Percentiles rank a stretch among this genome's conserved stretches.
Evolutionary conservation across 37 sponge, comb jelly and placozoan genomes (phyloP).

Genomic region (Spongilla lacustris): DNA sequence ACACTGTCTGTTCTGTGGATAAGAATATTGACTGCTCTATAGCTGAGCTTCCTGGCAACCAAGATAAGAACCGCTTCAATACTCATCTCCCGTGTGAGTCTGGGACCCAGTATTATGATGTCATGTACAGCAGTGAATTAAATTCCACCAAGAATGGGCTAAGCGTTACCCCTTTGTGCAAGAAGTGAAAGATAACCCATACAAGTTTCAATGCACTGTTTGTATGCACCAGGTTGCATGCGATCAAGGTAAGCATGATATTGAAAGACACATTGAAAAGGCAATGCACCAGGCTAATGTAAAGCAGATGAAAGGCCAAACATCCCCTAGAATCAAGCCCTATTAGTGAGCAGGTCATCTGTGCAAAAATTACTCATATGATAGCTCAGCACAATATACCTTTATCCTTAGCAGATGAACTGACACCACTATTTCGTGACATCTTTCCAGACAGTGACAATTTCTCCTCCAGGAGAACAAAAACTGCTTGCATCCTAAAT

Average conservation of each 20-base stretch:
- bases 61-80: constrained; percentile 75
- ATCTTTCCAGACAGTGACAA: constrained; percentile 60
- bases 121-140: background rate
- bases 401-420: constrained; percentile 40
- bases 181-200: constrained; percentile 25
- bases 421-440: constrained; percentile 43
- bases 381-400: constrained; percentile 63
- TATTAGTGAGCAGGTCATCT: constrained; percentile 28
- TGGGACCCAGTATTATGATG: no score
- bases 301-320: constrained; percentile 9
- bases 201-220: constrained; percentile 23
- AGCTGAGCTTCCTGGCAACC: constrained; percentile 65
- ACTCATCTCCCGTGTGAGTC: constrained; percentile 69
- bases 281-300: constrained; percentile 17
- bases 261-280: constrained; percentile 17
- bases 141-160: constrained; percentile 14
- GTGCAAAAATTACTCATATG: constrained; percentile 50
- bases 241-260: constrained; percentile 8
- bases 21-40: constrained; percentile 67
- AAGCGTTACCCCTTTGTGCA: background rate
- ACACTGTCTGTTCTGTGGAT: no score
- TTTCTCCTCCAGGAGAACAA: constrained; percentile 44
- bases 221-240: constrained; percentile 23
- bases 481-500: constrained; percentile 47
- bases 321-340: background rate